Percentiles rank a stretch among this genome's conserved stretches.
phyloP scores from a whole-genome alignment of 1,140 invertebrate genomes.

The Drosophila sturtevanti region DNA sequence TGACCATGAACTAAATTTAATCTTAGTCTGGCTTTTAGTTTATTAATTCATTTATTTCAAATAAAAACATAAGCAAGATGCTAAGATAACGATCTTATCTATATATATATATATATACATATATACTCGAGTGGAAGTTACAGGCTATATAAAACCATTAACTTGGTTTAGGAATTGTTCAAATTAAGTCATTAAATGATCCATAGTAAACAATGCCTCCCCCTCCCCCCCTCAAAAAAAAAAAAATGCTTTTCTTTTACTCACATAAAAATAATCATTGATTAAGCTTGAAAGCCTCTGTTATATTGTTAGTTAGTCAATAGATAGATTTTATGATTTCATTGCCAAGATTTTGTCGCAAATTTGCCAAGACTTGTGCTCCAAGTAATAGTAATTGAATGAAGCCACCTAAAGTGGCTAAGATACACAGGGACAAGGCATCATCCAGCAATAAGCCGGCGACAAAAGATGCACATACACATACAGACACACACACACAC shows the following conservation, averaged over 20 bases:
- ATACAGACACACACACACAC: neutral
- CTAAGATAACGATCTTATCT: no score
- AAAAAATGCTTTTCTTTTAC: neutral
- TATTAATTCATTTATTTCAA: no score
- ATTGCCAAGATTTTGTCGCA: slow-evolving; percentile 4
- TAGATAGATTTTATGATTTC: slow-evolving; percentile 7
- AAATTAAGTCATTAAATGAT: no score
- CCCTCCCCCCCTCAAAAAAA: no score
- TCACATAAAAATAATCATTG: neutral
- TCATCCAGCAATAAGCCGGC: neutral
- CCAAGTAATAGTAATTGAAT: slow-evolving; percentile 24
- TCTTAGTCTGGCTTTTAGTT: no score
- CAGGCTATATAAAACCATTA: no score
- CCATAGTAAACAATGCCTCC: neutral
- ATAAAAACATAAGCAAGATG: no score
- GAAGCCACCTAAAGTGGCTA: slow-evolving; percentile 21
- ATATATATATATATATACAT: no score
- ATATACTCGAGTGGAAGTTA: no score
- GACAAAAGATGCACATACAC: slow-evolving; percentile 23
- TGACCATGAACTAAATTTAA: no score
- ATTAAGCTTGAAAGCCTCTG: neutral
- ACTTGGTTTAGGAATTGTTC: no score
- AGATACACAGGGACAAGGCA: slow-evolving; percentile 4
- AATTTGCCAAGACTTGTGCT: slow-evolving; percentile 11
- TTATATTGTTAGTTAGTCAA: slow-evolving; percentile 1